Conservation (phyloP, 2,888 invertebrate genomes). For the Ochropleura plecta region DNA sequence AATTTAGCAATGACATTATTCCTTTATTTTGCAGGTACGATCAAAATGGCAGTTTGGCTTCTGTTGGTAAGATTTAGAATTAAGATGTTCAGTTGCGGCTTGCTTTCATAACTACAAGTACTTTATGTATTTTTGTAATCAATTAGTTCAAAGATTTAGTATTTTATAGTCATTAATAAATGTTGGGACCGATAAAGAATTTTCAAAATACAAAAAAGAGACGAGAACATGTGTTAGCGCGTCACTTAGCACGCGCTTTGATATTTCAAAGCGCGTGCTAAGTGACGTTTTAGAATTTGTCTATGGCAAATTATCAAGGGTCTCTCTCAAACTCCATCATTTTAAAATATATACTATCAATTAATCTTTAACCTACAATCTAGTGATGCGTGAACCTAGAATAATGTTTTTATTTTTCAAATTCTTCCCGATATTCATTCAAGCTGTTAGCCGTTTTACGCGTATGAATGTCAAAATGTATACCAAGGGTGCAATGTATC, state of each 20-base stretch:
- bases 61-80: conserved; percentile 70
- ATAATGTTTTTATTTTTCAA: too few relatives aligned
- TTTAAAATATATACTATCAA: background rate
- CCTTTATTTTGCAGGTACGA: conserved; percentile 79
- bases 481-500: too few relatives aligned
- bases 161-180: background rate
- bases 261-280: background rate
- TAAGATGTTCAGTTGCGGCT: background rate
- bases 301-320: background rate
- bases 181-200: background rate
- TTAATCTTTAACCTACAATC: background rate
- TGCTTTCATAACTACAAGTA: background rate
- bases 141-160: background rate
- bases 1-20: conserved; percentile 15
- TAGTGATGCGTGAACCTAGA: background rate
- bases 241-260: too few relatives aligned
- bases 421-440: too few relatives aligned
- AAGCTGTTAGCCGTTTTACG: too few relatives aligned
- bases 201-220: background rate
- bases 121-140: background rate
- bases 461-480: too few relatives aligned
- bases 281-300: background rate
- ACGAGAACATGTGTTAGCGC: background rate
- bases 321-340: background rate
- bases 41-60: conserved; percentile 66